Percentiles rank a stretch among this genome's conserved stretches.
Evolutionary conservation across 1,140 invertebrate genomes (phyloP).

Genomic region (Chironomus tepperi): DNA sequence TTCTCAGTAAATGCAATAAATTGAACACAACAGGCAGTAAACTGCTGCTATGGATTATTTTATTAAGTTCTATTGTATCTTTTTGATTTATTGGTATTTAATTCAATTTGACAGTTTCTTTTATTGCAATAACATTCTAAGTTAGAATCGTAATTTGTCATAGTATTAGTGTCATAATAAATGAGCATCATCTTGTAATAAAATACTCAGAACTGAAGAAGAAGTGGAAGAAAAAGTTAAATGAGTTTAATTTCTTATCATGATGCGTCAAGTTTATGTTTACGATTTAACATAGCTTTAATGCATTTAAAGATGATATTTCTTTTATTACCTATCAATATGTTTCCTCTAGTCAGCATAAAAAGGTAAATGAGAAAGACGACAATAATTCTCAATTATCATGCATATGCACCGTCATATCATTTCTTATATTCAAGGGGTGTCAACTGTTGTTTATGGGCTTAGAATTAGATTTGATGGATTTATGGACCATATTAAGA

Average conservation of each 20-base stretch:
- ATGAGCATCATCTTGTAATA: background rate
- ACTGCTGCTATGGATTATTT: background rate
- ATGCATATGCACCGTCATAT: background rate
- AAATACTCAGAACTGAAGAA: background rate
- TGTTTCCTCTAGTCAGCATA: background rate
- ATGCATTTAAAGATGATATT: background rate
- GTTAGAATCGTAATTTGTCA: too few species aligned
- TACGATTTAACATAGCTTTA: background rate
- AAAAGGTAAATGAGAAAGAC: background rate
- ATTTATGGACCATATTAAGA: too few species aligned
- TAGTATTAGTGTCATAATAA: too few species aligned
- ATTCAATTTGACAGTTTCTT: background rate
- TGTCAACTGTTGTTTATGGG: too few species aligned
- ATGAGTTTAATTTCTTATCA: background rate
- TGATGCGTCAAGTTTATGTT: background rate
- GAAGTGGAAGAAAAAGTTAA: background rate
- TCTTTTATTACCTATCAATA: background rate
- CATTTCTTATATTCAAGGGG: background rate
- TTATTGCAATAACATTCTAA: background rate
- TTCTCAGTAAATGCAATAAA: background rate
- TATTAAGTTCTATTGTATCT: background rate
- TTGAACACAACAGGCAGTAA: background rate
- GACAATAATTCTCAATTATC: constrained; percentile 4
- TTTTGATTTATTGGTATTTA: constrained; percentile 9
- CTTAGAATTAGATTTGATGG: too few species aligned